phyloP scores from a whole-genome alignment of 2,113 vertebrate species.

The Lagenorhynchus albirostris region DNA sequence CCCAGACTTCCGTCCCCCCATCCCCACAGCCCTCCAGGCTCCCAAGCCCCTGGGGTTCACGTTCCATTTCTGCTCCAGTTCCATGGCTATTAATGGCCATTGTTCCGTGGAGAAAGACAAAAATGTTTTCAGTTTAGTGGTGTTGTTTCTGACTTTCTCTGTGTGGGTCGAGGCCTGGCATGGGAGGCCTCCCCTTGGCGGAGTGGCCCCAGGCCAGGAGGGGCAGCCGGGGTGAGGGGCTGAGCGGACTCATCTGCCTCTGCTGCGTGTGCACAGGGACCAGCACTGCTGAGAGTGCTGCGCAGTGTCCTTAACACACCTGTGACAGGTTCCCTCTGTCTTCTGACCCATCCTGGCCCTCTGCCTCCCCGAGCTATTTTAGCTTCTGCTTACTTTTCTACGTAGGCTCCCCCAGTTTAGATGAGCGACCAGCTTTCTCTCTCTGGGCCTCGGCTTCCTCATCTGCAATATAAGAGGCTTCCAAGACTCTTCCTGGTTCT shows the following conservation, averaged over 20 bases:
- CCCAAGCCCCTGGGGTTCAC: background rate
- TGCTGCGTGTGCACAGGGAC: background rate
- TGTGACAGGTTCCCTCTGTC: no score
- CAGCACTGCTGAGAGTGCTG: background rate
- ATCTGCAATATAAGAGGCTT: background rate
- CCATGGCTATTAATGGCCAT: constrained; percentile 53
- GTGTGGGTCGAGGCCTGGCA: background rate
- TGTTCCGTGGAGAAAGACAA: constrained; percentile 69
- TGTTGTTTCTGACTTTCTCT: constrained; percentile 65
- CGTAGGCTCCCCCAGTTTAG: background rate
- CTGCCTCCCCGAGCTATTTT: no score
- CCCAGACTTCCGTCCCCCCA: background rate
- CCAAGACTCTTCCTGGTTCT: background rate
- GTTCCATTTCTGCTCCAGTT: constrained; percentile 47
- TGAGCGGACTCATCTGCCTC: background rate
- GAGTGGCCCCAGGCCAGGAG: background rate
- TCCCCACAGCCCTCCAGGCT: background rate
- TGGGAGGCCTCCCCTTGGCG: background rate
- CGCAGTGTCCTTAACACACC: background rate
- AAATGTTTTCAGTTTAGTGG: constrained; percentile 59
- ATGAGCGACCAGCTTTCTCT: background rate
- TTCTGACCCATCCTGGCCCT: background rate
- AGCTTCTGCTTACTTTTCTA: background rate
- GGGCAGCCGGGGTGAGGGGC: background rate
- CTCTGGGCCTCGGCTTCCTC: background rate